A percentile compares a stretch with the other conserved stretches of the same genome.
Conservation (phyloP, 2,888 invertebrate species). For the Hypomecis atomaria region DNA sequence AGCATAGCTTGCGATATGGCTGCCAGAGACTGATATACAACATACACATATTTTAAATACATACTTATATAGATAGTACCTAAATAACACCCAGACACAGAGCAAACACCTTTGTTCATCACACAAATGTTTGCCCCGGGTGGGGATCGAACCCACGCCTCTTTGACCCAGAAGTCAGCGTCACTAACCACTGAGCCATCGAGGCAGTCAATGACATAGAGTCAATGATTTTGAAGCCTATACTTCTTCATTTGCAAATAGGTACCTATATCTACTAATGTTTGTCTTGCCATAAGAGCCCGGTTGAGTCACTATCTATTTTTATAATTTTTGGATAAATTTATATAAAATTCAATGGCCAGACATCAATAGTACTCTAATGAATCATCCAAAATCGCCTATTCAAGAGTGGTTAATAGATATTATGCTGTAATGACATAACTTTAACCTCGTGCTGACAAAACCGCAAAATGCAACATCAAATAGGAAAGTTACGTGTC, state of each 20-base stretch:
- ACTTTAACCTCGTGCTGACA: slow-evolving; percentile 42
- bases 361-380: slow-evolving; percentile 35
- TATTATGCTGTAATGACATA: slow-evolving; percentile 42
- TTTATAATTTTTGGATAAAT: slow-evolving; percentile 13
- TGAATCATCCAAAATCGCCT: slow-evolving; percentile 31
- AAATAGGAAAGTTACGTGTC: slow-evolving; percentile 53
- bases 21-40: too few species aligned
- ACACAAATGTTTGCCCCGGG: too few species aligned
- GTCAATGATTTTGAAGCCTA: not conserved
- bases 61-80: too few species aligned
- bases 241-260: not conserved
- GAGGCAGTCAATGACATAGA: too few species aligned
- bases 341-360: slow-evolving; percentile 20
- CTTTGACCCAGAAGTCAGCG: too few species aligned
- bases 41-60: too few species aligned
- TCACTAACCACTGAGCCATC: too few species aligned
- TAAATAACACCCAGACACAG: too few species aligned
- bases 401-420: slow-evolving; percentile 31
- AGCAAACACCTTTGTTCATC: too few species aligned
- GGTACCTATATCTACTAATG: not conserved
- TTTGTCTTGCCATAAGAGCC: not conserved
- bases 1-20: too few species aligned
- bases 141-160: too few species aligned
- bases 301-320: slow-evolving; percentile 21
- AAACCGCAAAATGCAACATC: slow-evolving; percentile 48